phyloP scores from a whole-genome alignment of 2,113 vertebrate species.

The Panthera leo region DNA sequence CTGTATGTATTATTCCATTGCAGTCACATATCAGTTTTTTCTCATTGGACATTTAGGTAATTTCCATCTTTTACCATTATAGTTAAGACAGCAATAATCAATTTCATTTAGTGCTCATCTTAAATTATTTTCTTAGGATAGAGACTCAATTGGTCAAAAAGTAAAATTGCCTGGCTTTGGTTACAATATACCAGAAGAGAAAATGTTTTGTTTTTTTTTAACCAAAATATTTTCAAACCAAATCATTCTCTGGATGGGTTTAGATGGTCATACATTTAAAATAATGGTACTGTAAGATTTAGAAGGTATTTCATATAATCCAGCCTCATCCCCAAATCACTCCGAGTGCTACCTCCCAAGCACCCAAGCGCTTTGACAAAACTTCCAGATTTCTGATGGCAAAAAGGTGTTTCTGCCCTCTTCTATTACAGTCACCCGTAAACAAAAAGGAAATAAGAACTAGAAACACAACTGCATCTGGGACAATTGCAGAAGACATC shows the following conservation, averaged over 20 bases:
- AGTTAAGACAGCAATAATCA: not conserved
- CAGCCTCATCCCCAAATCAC: not conserved
- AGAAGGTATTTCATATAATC: not conserved
- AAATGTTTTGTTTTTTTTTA: not conserved
- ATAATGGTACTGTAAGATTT: not conserved
- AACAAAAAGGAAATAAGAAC: not conserved
- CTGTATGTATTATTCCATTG: not conserved
- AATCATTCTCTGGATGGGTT: constrained; percentile 4
- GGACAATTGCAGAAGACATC: not conserved
- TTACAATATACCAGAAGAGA: not conserved
- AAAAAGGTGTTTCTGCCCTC: not conserved
- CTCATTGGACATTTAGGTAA: not conserved
- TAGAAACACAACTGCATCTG: not conserved
- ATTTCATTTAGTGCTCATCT: not conserved
- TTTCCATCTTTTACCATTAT: constrained; percentile 1
- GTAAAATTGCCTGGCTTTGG: not conserved
- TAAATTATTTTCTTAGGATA: constrained; percentile 29
- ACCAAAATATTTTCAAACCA: not conserved
- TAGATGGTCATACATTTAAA: not conserved
- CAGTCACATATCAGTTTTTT: not conserved
- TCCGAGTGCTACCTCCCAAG: not conserved
- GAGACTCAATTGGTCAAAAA: constrained; percentile 27
- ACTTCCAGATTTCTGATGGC: not conserved
- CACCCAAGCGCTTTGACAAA: not conserved
- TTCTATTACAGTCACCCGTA: not conserved